A percentile compares a stretch with the other conserved stretches of the same genome.
Conservation (phyloP, 2,888 invertebrate genomes). For the Tineola bisselliella region DNA sequence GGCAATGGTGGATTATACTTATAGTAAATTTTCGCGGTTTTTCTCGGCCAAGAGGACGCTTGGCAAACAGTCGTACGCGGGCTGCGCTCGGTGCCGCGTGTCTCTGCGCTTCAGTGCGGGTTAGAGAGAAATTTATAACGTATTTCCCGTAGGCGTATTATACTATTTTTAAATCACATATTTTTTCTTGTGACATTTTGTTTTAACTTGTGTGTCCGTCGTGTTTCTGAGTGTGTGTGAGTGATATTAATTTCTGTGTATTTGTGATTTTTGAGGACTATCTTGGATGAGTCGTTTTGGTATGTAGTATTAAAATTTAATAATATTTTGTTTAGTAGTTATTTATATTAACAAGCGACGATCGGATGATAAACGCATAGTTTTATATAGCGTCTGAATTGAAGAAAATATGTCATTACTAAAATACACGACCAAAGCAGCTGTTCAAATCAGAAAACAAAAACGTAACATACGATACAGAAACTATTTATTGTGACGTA, state of each 20-base stretch:
- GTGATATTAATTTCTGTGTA: background rate
- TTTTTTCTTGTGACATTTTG: background rate
- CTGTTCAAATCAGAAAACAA: background rate
- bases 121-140: background rate
- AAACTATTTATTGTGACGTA: background rate
- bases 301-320: too few species aligned
- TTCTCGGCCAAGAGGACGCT: background rate
- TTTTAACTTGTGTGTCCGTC: background rate
- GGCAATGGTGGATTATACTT: too few species aligned
- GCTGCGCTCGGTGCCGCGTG: background rate
- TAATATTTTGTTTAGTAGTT: too few species aligned
- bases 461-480: background rate
- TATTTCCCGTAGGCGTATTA: background rate
- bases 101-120: background rate
- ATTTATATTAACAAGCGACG: too few species aligned
- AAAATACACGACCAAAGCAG: background rate
- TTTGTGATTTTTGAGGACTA: background rate
- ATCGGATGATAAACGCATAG: too few species aligned
- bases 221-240: background rate
- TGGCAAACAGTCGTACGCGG: background rate
- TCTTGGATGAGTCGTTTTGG: too few species aligned
- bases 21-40: background rate
- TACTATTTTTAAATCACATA: constrained; percentile 1
- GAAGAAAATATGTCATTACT: background rate
- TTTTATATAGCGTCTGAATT: too few species aligned